phyloP scores from a whole-genome alignment of 2,797 vertebrate genomes.

The Rhynchotus rufescens region DNA sequence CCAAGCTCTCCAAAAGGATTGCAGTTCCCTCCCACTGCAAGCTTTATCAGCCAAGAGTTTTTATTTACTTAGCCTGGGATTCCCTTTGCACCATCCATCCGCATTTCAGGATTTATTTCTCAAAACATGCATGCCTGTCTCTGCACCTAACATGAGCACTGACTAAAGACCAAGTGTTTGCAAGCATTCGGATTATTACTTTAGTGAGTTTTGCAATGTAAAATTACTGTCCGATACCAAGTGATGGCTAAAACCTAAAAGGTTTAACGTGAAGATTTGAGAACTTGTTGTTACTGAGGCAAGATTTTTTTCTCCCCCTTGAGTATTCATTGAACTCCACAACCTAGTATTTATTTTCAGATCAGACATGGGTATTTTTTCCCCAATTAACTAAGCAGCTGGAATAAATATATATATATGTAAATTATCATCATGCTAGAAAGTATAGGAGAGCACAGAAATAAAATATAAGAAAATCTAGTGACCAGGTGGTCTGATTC shows the following conservation, averaged over 20 bases:
- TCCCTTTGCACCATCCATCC: neutral
- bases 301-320: neutral
- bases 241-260: neutral
- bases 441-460: neutral
- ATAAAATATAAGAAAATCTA: neutral
- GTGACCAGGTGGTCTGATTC: neutral
- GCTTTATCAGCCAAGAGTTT: neutral
- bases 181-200: neutral
- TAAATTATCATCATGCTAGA: accelerated
- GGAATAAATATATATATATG: neutral
- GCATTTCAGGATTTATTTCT: neutral
- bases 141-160: neutral
- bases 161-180: neutral
- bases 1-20: accelerated
- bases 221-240: neutral
- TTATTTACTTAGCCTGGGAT: neutral
- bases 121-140: neutral
- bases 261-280: neutral
- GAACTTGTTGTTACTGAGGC: neutral
- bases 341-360: neutral
- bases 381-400: neutral
- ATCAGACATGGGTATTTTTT: neutral
- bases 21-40: neutral
- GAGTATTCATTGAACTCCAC: neutral
- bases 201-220: neutral